Base-by-base conservation (phyloP, 53 echinoderm and acorn worm species). In the Temnopleurus reevesii region DNA sequence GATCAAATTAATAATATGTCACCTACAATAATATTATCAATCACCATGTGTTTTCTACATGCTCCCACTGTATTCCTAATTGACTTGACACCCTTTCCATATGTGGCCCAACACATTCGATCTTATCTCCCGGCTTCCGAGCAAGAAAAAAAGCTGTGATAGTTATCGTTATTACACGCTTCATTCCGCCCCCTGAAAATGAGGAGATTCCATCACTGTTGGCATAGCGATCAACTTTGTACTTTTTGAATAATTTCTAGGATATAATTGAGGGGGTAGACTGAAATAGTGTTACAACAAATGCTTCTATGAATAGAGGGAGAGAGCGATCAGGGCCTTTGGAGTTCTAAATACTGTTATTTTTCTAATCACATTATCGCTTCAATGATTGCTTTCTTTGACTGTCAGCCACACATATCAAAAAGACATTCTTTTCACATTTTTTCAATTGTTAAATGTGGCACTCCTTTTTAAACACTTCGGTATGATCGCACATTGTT, bases 161-260 rank as follows among this genome's bases (percentile, higher is more conserved):
- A 59, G 46, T 27, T 31, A 85, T 59, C 86, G 21, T 21, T 41
- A 18, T 45, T 27, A 5, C 41, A 6, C 17, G 15, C 4, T 45
- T 77, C 53, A 15, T 47, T 24, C 79, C 79, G n/a, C 46, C 79
- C 46, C 49, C 79, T 26, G 71, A 79, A 79, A 79, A 49, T 47
- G 46, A 47, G 28, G 25, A 49, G 29, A 87, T 53, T 87, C 88
- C 88, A 71, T 87, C 88, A 87, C 47, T 25, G 88, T 87, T 66
- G 88, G 46, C 88, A 87, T 87, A 46, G 47, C 66, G 17, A 87
- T 55, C 59, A 45, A 60, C 43, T 38, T 76, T 44, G 49, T 49
- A 6, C 55, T 56, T 47, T 60, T 83, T 57, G 23, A 83, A 55
- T 79, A 35, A 26, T 79, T 79, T 47, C 35, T 33, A 17, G 19